Evolutionary conservation across 2,113 vertebrate species (phyloP).

Genomic region (Phainopepla nitens): DNA sequence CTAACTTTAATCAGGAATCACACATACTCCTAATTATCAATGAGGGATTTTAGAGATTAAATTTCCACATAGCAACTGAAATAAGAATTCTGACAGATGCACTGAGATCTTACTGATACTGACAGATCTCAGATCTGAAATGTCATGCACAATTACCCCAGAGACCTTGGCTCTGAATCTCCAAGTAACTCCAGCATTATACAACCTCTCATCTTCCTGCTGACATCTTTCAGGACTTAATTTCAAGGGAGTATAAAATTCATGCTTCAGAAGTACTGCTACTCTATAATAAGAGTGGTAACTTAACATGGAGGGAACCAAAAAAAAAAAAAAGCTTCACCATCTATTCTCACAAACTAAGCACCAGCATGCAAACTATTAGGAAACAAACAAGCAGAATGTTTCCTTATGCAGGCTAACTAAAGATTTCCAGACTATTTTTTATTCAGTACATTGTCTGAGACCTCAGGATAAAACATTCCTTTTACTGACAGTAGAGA

Average conservation of each 20-base stretch:
- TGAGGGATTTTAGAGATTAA: background rate
- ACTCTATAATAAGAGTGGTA: background rate
- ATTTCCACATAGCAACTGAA: background rate
- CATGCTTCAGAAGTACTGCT: background rate
- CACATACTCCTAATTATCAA: background rate
- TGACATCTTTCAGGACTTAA: background rate
- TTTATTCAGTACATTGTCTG: background rate
- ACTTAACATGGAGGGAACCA: fast-evolving
- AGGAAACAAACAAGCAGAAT: background rate
- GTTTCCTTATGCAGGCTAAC: background rate
- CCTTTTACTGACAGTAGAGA: background rate
- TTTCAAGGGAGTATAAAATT: background rate
- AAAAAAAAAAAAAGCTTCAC: background rate
- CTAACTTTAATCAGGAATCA: background rate
- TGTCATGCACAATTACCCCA: background rate
- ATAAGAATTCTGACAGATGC: background rate
- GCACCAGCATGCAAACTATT: background rate
- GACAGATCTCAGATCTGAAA: background rate
- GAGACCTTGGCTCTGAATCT: background rate
- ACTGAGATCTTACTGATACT: background rate
- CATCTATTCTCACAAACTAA: background rate
- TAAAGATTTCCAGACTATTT: background rate
- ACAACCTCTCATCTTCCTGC: background rate
- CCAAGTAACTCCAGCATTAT: background rate
- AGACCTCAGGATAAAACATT: background rate